Percentiles rank a stretch among this genome's conserved stretches.
These are phyloP conservation scores for Phalacrocorax pelagicus DNA, from an alignment of 2,113 vertebrate genomes.

Conservation along the genomic window DNA sequence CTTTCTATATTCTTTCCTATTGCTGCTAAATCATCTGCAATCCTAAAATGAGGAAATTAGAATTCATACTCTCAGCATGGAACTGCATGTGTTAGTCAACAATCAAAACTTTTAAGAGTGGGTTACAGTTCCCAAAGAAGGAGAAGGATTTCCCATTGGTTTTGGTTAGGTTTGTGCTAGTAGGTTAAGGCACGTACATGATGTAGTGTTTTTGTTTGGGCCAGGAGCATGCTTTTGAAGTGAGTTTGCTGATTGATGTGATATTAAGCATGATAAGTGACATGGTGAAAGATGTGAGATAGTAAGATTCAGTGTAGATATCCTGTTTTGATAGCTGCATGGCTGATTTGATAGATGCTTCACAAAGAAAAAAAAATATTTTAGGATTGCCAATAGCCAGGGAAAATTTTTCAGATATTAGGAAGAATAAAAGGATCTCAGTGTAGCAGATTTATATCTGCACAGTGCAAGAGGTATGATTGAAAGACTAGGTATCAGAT, in stretches of 20 bases:
- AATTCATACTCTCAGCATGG: neutral
- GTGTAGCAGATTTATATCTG: neutral
- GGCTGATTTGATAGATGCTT: neutral
- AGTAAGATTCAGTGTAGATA: neutral
- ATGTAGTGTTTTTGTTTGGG: neutral
- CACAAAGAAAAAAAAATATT: neutral
- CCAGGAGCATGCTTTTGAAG: neutral
- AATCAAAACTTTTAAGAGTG: neutral
- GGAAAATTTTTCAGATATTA: neutral
- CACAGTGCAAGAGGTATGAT: neutral
- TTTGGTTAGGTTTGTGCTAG: neutral
- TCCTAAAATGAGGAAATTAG: neutral
- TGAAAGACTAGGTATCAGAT: neutral
- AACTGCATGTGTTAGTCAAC: neutral
- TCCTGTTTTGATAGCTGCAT: neutral
- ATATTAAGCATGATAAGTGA: neutral
- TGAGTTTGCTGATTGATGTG: neutral
- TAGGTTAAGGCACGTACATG: neutral
- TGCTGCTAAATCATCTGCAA: neutral
- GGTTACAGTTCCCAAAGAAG: neutral
- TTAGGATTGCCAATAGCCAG: neutral
- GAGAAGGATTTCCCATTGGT: neutral
- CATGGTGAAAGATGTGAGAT: neutral
- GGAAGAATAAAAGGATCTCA: neutral
- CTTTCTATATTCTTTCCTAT: neutral